Evolutionary conservation across 2,113 vertebrate species (phyloP).

Genomic region (Ginglymostoma cirratum): DNA sequence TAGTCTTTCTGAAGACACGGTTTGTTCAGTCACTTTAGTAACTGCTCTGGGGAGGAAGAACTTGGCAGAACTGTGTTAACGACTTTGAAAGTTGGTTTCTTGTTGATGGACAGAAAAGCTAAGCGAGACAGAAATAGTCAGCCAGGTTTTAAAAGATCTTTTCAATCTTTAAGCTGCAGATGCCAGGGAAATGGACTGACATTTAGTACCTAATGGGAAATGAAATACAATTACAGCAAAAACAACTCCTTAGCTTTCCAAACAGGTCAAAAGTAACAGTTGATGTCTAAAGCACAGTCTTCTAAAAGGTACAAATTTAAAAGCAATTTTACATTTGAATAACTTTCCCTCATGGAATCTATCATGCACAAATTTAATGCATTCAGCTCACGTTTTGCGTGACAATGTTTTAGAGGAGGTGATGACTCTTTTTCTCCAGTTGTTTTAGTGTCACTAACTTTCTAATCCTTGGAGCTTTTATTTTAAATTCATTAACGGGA

Average conservation of each 20-base stretch:
- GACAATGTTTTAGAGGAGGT: neutral
- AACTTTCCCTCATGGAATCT: neutral
- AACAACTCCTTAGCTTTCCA: neutral
- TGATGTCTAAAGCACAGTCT: neutral
- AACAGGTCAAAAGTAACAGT: neutral
- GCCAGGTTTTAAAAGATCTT: conserved; percentile 17
- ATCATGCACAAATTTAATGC: neutral
- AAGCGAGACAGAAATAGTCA: neutral
- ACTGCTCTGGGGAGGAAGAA: neutral
- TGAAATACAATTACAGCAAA: conserved; percentile 15
- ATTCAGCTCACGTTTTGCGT: neutral
- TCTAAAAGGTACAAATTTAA: neutral
- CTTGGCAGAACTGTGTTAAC: neutral
- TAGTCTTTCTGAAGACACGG: neutral
- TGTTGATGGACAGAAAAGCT: neutral
- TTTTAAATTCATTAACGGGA: no score
- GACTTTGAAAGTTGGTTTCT: neutral
- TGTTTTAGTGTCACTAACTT: neutral
- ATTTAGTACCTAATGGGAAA: conserved; percentile 18
- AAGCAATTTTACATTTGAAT: neutral
- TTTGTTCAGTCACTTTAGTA: neutral
- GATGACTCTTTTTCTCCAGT: neutral
- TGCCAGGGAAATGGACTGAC: conserved; percentile 1
- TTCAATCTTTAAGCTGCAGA: conserved; percentile 22
- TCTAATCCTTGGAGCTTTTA: neutral